Percentiles rank a stretch among this genome's conserved stretches.
Conservation (phyloP, 2,888 invertebrate species). For the Leptopilina syphax region DNA sequence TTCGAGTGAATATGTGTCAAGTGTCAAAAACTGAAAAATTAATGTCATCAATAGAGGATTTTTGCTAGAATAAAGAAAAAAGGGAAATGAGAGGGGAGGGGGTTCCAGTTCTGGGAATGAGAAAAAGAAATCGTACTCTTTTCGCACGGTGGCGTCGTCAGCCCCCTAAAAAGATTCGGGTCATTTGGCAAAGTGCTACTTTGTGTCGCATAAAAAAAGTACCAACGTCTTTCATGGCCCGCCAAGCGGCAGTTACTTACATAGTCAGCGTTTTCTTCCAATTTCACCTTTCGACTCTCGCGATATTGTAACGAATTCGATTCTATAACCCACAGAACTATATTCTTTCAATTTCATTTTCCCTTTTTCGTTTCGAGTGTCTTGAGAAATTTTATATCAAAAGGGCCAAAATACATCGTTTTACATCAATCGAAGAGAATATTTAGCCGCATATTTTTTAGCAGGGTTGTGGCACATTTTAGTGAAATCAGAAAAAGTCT, state of each 20-base stretch:
- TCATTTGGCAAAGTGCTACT: constrained; percentile 77
- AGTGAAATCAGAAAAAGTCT: too few relatives aligned
- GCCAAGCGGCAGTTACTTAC: constrained; percentile 64
- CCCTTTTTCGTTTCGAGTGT: too few relatives aligned
- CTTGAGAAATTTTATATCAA: too few relatives aligned
- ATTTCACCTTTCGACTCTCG: constrained; percentile 52
- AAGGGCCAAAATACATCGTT: too few relatives aligned
- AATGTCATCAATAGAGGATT: constrained; percentile 58
- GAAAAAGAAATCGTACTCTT: constrained; percentile 56
- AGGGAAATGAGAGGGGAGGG: background rate
- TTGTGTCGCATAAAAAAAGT: constrained; percentile 74
- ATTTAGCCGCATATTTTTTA: too few relatives aligned
- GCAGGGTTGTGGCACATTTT: too few relatives aligned
- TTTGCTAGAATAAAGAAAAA: constrained; percentile 23
- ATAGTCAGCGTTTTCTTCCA: constrained; percentile 71
- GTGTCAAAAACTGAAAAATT: constrained; percentile 50
- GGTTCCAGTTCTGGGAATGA: constrained; percentile 54
- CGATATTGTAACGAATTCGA: constrained; percentile 44
- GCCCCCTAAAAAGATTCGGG: constrained; percentile 73
- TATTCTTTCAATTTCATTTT: constrained; percentile 6
- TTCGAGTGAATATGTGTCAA: background rate
- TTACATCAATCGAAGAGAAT: too few relatives aligned
- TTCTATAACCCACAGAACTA: background rate
- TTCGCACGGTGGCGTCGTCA: constrained; percentile 53
- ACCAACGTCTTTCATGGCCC: constrained; percentile 65